A percentile compares a stretch with the other conserved stretches of the same genome.
These are phyloP conservation scores for Oikopleura dioica DNA, from an alignment of 23 tunicate species.

Conservation along the genomic window DNA sequence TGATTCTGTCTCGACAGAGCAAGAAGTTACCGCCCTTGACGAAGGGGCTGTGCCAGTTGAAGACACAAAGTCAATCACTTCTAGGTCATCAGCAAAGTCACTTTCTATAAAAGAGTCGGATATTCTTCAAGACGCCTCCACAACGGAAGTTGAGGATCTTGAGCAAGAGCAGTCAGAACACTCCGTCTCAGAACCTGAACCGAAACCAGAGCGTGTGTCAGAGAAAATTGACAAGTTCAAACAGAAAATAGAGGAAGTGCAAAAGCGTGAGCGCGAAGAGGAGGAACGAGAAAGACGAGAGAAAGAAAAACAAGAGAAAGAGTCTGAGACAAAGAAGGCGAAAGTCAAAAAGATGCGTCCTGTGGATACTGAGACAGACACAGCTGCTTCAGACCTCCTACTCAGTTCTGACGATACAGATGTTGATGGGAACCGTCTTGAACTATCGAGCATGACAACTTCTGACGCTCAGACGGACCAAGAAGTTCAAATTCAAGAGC, in stretches of 20 bases:
- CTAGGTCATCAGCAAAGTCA: background rate
- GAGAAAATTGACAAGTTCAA: conserved; percentile 5
- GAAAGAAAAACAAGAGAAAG: conserved; percentile 13
- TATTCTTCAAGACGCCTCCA: no score
- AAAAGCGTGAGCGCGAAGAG: background rate
- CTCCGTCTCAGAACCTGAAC: background rate
- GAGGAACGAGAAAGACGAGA: background rate
- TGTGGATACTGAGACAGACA: background rate
- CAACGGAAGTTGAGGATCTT: no score
- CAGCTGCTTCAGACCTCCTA: background rate
- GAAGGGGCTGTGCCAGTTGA: background rate
- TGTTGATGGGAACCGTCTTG: no score
- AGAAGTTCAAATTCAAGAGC: background rate
- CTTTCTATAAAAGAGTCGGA: no score
- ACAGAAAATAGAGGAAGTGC: conserved; percentile 2
- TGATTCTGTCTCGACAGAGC: background rate
- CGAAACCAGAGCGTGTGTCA: background rate
- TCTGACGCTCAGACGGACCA: background rate
- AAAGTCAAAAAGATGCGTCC: no score
- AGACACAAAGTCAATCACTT: background rate
- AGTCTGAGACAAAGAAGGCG: background rate
- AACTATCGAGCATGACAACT: no score
- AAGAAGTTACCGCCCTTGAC: background rate
- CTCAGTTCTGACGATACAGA: conserved; percentile 14
- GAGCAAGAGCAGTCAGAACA: background rate